These are phyloP conservation scores for Morpho deidamia DNA, from an alignment of 2,888 invertebrate genomes.

Conservation along the genomic window DNA sequence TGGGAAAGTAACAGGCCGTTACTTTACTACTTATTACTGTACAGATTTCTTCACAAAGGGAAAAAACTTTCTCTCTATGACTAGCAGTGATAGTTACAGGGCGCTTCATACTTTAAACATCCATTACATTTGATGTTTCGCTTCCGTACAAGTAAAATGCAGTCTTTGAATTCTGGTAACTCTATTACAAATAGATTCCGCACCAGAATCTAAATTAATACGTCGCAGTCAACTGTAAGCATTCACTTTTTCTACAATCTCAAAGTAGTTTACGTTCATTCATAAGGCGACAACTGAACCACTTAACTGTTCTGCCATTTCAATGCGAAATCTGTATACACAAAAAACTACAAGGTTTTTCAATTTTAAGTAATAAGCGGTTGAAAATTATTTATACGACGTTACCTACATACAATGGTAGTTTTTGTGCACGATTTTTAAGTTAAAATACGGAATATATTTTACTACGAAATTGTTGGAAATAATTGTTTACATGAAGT, in stretches of 20 bases:
- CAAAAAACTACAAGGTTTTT: constrained; percentile 5
- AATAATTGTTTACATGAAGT: too few relatives aligned
- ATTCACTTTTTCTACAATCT: neutral
- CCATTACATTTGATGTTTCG: too few relatives aligned
- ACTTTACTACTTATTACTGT: too few relatives aligned
- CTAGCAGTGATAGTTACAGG: too few relatives aligned
- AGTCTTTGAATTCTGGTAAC: too few relatives aligned
- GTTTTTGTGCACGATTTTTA: neutral
- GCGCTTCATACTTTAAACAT: too few relatives aligned
- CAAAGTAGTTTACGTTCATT: constrained; percentile 5
- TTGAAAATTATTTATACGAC: constrained; percentile 5
- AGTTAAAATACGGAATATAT: too few relatives aligned
- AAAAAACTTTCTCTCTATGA: too few relatives aligned
- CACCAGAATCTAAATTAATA: neutral
- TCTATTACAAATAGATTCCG: neutral
- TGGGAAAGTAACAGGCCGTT: too few relatives aligned
- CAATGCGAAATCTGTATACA: neutral
- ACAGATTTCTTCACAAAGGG: too few relatives aligned
- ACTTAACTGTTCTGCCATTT: neutral
- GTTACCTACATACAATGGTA: neutral
- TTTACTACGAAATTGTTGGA: too few relatives aligned
- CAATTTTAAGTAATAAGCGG: neutral
- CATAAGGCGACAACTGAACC: neutral
- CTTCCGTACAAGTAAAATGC: too few relatives aligned
- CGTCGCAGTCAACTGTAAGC: neutral